Conservation (phyloP, 53 echinoderm and acorn worm species). For the Paracentrotus lividus region DNA sequence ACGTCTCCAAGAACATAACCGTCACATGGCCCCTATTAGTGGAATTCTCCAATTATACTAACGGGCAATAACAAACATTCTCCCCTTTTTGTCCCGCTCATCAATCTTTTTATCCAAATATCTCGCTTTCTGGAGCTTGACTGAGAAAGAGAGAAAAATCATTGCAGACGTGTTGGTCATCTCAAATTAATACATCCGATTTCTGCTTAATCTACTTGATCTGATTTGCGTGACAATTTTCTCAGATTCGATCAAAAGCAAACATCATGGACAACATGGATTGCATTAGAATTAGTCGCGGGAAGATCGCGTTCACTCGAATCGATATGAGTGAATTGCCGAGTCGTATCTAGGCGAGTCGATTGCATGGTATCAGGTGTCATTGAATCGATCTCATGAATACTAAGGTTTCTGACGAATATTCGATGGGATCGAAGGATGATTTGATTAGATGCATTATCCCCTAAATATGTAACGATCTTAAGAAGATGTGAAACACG, state of each 20-base stretch:
- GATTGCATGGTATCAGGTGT: background rate
- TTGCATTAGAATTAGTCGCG: background rate
- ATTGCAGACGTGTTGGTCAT: background rate
- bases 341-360: background rate
- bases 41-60: background rate
- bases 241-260: background rate
- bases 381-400: background rate
- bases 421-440: slow-evolving; percentile 5
- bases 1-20: too few relatives aligned
- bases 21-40: too few relatives aligned
- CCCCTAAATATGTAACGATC: background rate
- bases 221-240: background rate
- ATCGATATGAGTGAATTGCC: slow-evolving; percentile 31
- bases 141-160: background rate
- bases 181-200: background rate
- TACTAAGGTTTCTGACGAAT: background rate
- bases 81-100: background rate
- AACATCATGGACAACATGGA: background rate
- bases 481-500: background rate
- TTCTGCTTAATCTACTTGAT: background rate
- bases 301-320: background rate
- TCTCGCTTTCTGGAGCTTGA: background rate
- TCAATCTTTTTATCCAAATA: background rate
- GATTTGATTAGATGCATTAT: slow-evolving; percentile 45
- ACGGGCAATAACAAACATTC: background rate